Percentiles rank a stretch among this genome's conserved stretches.
Conservation (phyloP, 2,888 invertebrate species). For the Melolontha melolontha region DNA sequence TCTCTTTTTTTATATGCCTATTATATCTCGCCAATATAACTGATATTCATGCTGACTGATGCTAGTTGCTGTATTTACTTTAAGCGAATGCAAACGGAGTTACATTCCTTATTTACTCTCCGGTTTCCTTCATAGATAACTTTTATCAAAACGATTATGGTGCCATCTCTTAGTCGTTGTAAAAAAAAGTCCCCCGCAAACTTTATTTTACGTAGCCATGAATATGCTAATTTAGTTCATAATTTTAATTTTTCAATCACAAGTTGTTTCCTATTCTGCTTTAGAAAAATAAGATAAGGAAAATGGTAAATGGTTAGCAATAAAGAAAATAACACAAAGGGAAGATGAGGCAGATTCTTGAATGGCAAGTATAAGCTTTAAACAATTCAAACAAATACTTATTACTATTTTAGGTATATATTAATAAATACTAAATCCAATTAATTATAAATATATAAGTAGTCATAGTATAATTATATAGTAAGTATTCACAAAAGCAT, state of each 20-base stretch:
- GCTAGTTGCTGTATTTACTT: slow-evolving; percentile 46
- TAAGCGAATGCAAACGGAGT: slow-evolving; percentile 50
- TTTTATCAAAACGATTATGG: slow-evolving; percentile 28
- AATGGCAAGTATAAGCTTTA: too few species aligned
- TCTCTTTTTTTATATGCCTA: not conserved
- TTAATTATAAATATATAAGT: too few species aligned
- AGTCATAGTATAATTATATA: too few species aligned
- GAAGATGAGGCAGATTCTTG: too few species aligned
- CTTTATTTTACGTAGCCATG: not conserved
- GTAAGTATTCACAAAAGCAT: too few species aligned
- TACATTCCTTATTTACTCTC: slow-evolving; percentile 2
- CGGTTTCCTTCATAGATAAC: slow-evolving; percentile 17
- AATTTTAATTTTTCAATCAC: slow-evolving; percentile 3
- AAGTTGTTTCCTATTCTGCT: not conserved
- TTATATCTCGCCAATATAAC: slow-evolving; percentile 29
- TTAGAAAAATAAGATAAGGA: not conserved
- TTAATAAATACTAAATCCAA: too few species aligned
- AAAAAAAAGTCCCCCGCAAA: not conserved
- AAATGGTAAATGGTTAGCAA: too few species aligned
- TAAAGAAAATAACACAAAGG: too few species aligned
- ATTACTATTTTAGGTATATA: too few species aligned
- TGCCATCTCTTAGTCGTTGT: not conserved
- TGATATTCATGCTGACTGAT: slow-evolving; percentile 34
- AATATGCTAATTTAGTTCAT: slow-evolving; percentile 10
- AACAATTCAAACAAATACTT: too few species aligned